Evolutionary conservation across 2,797 vertebrate genomes (phyloP).

Genomic region (Ctenosaura bakeri): DNA sequence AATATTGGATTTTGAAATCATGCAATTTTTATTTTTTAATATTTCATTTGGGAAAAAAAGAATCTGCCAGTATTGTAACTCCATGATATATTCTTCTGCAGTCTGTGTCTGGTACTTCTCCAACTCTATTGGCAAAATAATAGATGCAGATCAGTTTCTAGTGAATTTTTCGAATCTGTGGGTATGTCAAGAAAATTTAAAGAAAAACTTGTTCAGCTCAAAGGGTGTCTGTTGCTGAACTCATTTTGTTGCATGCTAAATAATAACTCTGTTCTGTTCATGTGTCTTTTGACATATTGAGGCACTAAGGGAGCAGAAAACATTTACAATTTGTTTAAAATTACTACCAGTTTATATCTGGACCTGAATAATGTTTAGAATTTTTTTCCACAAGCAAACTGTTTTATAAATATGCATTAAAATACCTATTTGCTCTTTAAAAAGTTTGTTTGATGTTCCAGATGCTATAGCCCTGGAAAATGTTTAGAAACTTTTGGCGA

Average conservation of each 20-base stretch:
- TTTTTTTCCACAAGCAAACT: neutral
- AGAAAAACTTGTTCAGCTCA: neutral
- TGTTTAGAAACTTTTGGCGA: neutral
- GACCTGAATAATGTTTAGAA: slow-evolving; percentile 8
- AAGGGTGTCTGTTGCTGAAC: neutral
- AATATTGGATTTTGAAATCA: neutral
- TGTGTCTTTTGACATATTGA: neutral
- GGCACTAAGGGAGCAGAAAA: neutral
- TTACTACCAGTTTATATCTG: slow-evolving; percentile 8
- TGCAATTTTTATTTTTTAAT: neutral
- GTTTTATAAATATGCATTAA: slow-evolving; percentile 16
- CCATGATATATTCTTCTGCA: neutral
- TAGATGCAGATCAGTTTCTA: neutral
- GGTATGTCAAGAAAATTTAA: neutral
- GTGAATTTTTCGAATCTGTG: neutral
- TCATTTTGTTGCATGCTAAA: neutral
- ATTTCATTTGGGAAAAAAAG: neutral
- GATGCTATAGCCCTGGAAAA: neutral
- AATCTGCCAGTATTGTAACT: neutral
- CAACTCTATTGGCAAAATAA: neutral
- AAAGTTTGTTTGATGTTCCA: slow-evolving; percentile 25
- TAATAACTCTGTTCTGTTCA: slow-evolving; percentile 1
- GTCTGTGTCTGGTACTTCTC: neutral
- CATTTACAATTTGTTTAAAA: slow-evolving; percentile 10
- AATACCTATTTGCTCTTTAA: slow-evolving; percentile 19